Percentiles rank a stretch among this genome's conserved stretches.
Evolutionary conservation across 2,113 vertebrate genomes (phyloP).

Genomic region (Ophthalmolycus amberensis): DNA sequence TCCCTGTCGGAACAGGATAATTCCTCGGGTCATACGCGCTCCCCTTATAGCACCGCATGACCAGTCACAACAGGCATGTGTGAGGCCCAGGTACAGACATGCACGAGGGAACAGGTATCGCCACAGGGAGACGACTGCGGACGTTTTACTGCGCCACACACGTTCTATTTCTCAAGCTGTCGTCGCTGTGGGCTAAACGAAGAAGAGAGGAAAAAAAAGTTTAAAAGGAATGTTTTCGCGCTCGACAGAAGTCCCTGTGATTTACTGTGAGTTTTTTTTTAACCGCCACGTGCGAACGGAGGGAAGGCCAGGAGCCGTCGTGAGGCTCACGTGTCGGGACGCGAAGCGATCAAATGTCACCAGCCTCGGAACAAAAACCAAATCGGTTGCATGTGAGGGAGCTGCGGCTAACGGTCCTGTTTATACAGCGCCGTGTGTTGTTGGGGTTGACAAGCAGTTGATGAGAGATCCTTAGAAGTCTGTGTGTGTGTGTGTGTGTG

Average conservation of each 20-base stretch:
- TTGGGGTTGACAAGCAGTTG: slow-evolving; percentile 64
- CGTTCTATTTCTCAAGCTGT: slow-evolving; percentile 1
- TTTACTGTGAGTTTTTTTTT: slow-evolving; percentile 40
- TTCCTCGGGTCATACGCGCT: slow-evolving; percentile 62
- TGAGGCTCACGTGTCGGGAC: slow-evolving; percentile 46
- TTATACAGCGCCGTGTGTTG: slow-evolving; percentile 61
- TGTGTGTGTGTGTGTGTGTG: slow-evolving; percentile 10
- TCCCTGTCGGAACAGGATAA: slow-evolving; percentile 57
- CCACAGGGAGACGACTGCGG: slow-evolving; percentile 59
- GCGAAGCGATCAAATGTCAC: slow-evolving; percentile 61
- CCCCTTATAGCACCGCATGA: slow-evolving; percentile 63
- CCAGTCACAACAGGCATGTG: slow-evolving; percentile 73
- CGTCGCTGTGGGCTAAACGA: slow-evolving; percentile 54
- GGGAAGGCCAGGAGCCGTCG: slow-evolving; percentile 33
- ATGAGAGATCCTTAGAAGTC: slow-evolving; percentile 60
- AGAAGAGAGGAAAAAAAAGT: slow-evolving; percentile 5
- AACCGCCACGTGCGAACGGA: background rate
- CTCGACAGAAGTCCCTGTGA: slow-evolving; percentile 48
- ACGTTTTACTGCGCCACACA: slow-evolving; percentile 68
- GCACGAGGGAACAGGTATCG: slow-evolving; percentile 62
- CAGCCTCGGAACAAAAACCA: slow-evolving; percentile 43
- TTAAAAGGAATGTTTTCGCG: slow-evolving; percentile 55
- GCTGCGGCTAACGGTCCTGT: slow-evolving; percentile 55
- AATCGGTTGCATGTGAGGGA: slow-evolving; percentile 28
- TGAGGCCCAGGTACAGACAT: slow-evolving; percentile 68